Evolutionary conservation across 2,888 invertebrate species (phyloP).

Genomic region (Lithophane leautieri): DNA sequence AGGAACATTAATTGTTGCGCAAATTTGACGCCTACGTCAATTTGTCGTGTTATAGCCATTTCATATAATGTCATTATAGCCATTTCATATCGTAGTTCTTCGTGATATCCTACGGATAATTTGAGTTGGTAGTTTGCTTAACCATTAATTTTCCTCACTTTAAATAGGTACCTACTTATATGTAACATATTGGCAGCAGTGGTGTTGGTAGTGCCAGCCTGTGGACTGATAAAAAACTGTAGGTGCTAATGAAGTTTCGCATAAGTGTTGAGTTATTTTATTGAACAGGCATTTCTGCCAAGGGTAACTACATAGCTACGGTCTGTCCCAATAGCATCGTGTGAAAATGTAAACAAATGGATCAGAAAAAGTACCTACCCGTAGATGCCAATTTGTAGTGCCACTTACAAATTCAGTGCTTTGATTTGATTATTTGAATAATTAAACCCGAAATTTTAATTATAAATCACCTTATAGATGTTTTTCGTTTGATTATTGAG

Average conservation of each 20-base stretch:
- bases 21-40: background rate
- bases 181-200: slow-evolving; percentile 26
- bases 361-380: no score
- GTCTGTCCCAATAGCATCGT: no score
- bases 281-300: slow-evolving; percentile 9
- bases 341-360: no score
- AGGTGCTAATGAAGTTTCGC: slow-evolving; percentile 31
- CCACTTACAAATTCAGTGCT: no score
- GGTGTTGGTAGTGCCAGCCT: slow-evolving; percentile 39
- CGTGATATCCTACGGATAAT: background rate
- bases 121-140: background rate
- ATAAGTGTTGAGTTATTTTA: slow-evolving; percentile 20
- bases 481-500: no score
- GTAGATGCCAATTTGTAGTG: no score
- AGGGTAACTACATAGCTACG: background rate
- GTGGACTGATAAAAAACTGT: slow-evolving; percentile 32
- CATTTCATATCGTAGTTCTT: no score
- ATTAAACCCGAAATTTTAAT: no score
- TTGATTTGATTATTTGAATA: no score
- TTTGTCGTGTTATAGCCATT: background rate
- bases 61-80: background rate
- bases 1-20: background rate
- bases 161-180: background rate
- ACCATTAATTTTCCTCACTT: background rate
- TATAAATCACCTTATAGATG: no score